Evolutionary conservation across 2,888 invertebrate species (phyloP).

Genomic region (Meghimatium bilineatum): DNA sequence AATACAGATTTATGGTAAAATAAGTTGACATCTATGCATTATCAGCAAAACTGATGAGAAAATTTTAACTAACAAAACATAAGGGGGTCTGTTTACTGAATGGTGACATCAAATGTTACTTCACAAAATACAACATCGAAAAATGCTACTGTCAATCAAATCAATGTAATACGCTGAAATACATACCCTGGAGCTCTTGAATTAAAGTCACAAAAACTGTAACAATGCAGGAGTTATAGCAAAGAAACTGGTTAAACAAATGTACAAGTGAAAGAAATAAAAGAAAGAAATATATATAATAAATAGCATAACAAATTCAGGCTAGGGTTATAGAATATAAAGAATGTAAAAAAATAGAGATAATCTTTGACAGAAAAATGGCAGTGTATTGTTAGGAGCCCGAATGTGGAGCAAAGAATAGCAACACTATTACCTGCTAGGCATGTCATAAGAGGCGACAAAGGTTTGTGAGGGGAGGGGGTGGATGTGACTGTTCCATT

Average conservation of each 20-base stretch:
- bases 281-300: background rate
- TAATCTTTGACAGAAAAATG: background rate
- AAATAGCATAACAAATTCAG: no score
- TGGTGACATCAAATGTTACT: background rate
- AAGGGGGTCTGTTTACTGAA: background rate
- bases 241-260: background rate
- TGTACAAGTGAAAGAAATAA: background rate
- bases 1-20: no score
- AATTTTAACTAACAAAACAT: no score
- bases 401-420: no score
- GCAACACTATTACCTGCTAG: no score
- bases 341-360: background rate
- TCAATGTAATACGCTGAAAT: background rate
- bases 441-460: no score
- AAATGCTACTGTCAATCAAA: background rate
- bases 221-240: background rate
- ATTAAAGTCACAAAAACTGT: constrained; percentile 42
- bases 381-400: no score
- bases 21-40: no score
- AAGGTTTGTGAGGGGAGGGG: no score
- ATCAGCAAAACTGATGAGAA: no score
- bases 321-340: background rate
- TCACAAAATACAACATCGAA: constrained; percentile 4
- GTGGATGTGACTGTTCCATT: no score
- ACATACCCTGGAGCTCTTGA: constrained; percentile 39